Conservation (phyloP, 2,888 invertebrate species). For the Ormyrus pomaceus region DNA sequence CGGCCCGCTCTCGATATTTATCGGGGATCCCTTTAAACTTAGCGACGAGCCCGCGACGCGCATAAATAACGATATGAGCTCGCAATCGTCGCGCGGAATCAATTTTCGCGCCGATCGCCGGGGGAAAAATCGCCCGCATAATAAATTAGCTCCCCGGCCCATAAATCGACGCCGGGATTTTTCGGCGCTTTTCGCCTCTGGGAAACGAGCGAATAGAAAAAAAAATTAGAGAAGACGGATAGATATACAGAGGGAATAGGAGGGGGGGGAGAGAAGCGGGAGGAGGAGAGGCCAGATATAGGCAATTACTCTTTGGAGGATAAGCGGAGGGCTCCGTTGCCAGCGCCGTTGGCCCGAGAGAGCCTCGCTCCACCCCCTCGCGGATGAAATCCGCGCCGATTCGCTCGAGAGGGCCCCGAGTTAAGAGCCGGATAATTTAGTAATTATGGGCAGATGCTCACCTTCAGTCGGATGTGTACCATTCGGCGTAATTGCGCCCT, state of each 20-base stretch:
- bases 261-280: no score
- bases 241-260: no score
- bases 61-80: no score
- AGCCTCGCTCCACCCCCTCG: slow-evolving; percentile 39
- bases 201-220: background rate
- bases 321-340: slow-evolving; percentile 46
- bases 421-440: slow-evolving; percentile 72
- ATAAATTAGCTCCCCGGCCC: background rate
- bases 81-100: no score
- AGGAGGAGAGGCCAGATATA: background rate
- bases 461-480: slow-evolving; percentile 57
- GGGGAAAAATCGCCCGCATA: background rate
- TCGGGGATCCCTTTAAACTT: no score
- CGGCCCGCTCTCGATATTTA: no score
- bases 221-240: slow-evolving; percentile 23
- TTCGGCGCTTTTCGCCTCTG: background rate
- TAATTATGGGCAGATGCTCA: slow-evolving; percentile 73
- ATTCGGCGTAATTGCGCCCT: slow-evolving; percentile 28
- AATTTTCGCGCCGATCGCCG: no score
- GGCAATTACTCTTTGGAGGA: background rate
- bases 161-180: background rate
- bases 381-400: slow-evolving; percentile 36
- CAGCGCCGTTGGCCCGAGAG: background rate
- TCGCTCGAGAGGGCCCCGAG: slow-evolving; percentile 50
- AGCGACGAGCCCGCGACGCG: no score